Evolutionary conservation across 2,888 invertebrate species (phyloP), one percentile per base, ranked within the genome.

Genomic region (Cryptophagus acutangulus): DNA sequence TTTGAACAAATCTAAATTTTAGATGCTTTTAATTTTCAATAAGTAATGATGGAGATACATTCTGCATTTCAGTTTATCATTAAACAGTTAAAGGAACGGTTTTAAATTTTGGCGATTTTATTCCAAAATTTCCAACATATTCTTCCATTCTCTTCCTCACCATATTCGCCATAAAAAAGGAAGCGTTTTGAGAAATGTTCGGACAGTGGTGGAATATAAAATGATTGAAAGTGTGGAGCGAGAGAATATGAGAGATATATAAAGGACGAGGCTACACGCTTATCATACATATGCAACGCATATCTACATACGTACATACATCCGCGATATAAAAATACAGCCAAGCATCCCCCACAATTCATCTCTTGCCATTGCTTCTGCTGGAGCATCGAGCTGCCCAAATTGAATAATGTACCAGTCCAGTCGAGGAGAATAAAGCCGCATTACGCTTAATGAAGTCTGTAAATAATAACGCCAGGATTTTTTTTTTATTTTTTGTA

Each of bases 281-380:
- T 65, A 66, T 66, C 66, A 66, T 65, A 62, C 64, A 66, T 66
- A 66, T 66, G 66, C 65, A 65, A 66, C 62, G 63, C 61, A 60
- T 65, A 65, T 64, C 62, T 63, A 63, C 62, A 62, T 62, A 62
- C 61, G 60, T 59, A 59, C 58, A 59, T 59, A 63, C 59, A 61
- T 57, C 56, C 59, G 54, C 59, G 59, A 63, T 63, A 62, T 62
- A 62, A 63, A 63, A 65, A 63, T 63, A 62, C 58, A 48, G 54
- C 38, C 35, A 49, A 48, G 46, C 49, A 44, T 39, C 57, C 58
- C 62, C 52, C 60, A 57, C 63, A 62, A 60, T 63, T 63, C 63
- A 62, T 63, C 51, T 58, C 50, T 46, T 46, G 48, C 43, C 39
- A 47, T 31, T 31, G 31, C 31, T 31, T 31, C 14, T 5, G 29